These are phyloP conservation scores for Caenorhabditis doughertyi DNA, from an alignment of 2,888 invertebrate genomes.

Conservation along the genomic window DNA sequence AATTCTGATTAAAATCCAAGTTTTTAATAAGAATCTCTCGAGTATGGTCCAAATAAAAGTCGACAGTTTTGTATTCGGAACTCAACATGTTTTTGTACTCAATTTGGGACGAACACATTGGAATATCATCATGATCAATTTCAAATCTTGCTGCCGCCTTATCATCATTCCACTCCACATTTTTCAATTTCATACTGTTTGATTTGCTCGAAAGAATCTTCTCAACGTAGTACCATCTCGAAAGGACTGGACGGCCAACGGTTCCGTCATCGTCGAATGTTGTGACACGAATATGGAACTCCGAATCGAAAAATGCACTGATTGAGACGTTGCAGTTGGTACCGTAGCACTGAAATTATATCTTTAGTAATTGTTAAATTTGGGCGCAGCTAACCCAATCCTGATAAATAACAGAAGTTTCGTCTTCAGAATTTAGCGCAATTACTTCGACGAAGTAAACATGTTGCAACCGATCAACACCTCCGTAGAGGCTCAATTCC, in stretches of 20 bases:
- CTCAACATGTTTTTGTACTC: slow-evolving; percentile 1
- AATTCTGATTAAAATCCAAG: slow-evolving; percentile 55
- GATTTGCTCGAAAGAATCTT: background rate
- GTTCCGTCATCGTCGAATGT: slow-evolving; percentile 27
- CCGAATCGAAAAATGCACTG: background rate
- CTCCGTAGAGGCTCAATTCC: background rate
- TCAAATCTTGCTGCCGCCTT: slow-evolving; percentile 54
- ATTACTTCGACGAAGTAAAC: slow-evolving; percentile 35
- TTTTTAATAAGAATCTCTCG: slow-evolving; percentile 46
- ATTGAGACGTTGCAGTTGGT: slow-evolving; percentile 35
- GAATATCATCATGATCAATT: background rate
- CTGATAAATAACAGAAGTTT: slow-evolving; percentile 1
- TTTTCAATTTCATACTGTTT: background rate
- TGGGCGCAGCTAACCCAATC: slow-evolving; percentile 19
- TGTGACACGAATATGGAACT: slow-evolving; percentile 38
- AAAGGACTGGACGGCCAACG: slow-evolving; percentile 9
- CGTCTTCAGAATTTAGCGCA: background rate
- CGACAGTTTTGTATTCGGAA: background rate
- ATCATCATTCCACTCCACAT: slow-evolving; percentile 61
- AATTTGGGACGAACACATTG: slow-evolving; percentile 28
- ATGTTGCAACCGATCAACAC: background rate
- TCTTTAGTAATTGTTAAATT: background rate
- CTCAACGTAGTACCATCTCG: slow-evolving; percentile 32
- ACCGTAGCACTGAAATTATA: slow-evolving; percentile 44
- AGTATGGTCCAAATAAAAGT: slow-evolving; percentile 49